phyloP scores from a whole-genome alignment of 2,797 vertebrate genomes.

The Cetoscarus ocellatus region DNA sequence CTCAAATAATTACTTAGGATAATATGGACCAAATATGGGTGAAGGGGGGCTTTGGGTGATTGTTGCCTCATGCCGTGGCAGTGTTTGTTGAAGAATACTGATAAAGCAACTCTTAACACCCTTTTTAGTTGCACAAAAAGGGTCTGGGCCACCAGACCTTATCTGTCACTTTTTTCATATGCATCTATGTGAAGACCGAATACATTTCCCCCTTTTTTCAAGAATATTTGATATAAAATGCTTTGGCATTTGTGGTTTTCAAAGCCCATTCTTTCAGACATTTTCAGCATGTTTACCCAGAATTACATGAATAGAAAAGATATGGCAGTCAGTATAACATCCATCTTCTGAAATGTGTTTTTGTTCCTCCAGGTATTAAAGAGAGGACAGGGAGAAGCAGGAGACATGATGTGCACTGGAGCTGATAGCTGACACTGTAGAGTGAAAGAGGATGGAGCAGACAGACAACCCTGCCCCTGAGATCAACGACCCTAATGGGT shows the following conservation, averaged over 20 bases:
- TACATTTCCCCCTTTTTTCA: not conserved
- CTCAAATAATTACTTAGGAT: conserved; percentile 75
- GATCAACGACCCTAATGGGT: conserved; percentile 87
- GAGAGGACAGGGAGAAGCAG: conserved; percentile 30
- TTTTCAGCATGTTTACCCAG: conserved; percentile 5
- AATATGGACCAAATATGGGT: conserved; percentile 53
- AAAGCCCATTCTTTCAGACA: not conserved
- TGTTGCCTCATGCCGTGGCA: conserved; percentile 54
- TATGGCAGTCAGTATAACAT: conserved; percentile 34
- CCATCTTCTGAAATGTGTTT: conserved; percentile 41
- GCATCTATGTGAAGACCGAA: conserved; percentile 2
- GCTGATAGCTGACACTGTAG: conserved; percentile 82
- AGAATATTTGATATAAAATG: conserved; percentile 1
- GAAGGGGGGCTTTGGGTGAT: conserved; percentile 6
- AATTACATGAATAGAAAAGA: conserved; percentile 23
- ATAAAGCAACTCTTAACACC: not conserved
- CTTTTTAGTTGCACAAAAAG: too few species aligned
- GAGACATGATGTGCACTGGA: conserved; percentile 67
- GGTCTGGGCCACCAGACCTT: not conserved
- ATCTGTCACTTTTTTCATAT: conserved; percentile 1
- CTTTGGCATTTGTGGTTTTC: conserved; percentile 12
- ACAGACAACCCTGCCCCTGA: conserved; percentile 73
- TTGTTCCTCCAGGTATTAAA: conserved; percentile 70
- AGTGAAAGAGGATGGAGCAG: conserved; percentile 86
- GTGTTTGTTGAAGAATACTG: conserved; percentile 23